These are phyloP conservation scores for Trematocara zebra DNA, from an alignment of 2,113 vertebrate genomes.

Conservation along the genomic window DNA sequence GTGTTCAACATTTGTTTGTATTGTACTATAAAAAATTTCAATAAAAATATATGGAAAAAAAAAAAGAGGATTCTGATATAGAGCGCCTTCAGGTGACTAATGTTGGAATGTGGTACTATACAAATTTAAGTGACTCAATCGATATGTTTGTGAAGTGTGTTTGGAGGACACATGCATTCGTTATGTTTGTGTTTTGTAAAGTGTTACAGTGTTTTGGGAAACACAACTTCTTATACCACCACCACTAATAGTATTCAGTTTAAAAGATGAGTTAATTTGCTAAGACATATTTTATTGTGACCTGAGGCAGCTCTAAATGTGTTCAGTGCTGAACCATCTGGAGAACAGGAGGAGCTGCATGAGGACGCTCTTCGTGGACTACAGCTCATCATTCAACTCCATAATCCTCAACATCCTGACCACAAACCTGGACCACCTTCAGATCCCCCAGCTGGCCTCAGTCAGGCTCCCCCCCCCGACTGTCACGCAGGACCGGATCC, in stretches of 20 bases:
- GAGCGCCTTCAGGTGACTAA: background rate
- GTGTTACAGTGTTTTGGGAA: background rate
- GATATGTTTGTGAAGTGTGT: background rate
- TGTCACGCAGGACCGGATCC: background rate
- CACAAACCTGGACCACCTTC: background rate
- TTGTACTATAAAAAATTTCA: too few relatives aligned
- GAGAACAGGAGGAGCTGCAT: background rate
- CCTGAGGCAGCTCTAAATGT: rapidly evolving
- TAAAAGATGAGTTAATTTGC: background rate
- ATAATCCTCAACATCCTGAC: background rate
- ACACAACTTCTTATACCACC: background rate
- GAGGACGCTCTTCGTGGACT: background rate
- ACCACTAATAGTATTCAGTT: background rate
- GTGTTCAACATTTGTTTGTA: too few relatives aligned
- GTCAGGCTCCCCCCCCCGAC: background rate
- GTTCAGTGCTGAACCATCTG: background rate
- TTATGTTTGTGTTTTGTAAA: background rate
- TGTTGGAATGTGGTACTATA: background rate
- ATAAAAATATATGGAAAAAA: too few relatives aligned
- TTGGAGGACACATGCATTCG: background rate
- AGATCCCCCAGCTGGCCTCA: background rate
- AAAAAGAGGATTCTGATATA: background rate
- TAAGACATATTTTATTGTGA: background rate
- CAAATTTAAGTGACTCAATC: background rate
- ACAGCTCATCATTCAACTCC: background rate